Evolutionary conservation across 2,113 vertebrate genomes (phyloP).

Genomic region (Alligator sinensis): DNA sequence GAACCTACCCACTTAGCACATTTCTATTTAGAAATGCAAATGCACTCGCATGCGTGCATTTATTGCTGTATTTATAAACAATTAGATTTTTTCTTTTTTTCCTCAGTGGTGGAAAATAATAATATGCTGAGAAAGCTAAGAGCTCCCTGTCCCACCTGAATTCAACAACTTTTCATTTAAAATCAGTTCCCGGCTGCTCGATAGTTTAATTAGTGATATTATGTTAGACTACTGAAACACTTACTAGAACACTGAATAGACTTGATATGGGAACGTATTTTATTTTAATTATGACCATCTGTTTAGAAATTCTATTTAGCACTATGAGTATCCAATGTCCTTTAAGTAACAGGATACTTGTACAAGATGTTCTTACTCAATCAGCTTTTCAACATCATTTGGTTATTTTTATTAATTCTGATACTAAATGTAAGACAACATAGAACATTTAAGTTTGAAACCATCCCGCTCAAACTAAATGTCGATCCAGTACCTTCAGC

Average conservation of each 20-base stretch:
- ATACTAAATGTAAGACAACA: not conserved
- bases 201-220: slow-evolving; percentile 47
- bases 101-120: not conserved
- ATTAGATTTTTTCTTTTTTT: not conserved
- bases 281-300: slow-evolving; percentile 70
- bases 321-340: slow-evolving; percentile 41
- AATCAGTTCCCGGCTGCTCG: not conserved
- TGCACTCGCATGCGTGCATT: not conserved
- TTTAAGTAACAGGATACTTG: slow-evolving; percentile 53
- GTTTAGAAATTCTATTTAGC: slow-evolving; percentile 64
- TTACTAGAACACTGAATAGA: slow-evolving; percentile 61
- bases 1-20: not conserved
- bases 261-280: slow-evolving; percentile 51
- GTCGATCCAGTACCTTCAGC: slow-evolving; percentile 16
- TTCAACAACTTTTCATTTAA: not conserved
- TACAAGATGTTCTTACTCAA: slow-evolving; percentile 59
- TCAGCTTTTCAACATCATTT: slow-evolving; percentile 16
- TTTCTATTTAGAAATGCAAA: slow-evolving; percentile 19
- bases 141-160: not conserved
- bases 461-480: slow-evolving; percentile 12
- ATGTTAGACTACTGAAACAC: slow-evolving; percentile 43
- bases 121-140: not conserved
- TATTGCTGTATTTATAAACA: not conserved
- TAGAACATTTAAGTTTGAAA: slow-evolving; percentile 10
- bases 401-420: slow-evolving; percentile 5